Evolutionary conservation across 2,888 invertebrate genomes (phyloP).

Genomic region (Girardia tigrina): DNA sequence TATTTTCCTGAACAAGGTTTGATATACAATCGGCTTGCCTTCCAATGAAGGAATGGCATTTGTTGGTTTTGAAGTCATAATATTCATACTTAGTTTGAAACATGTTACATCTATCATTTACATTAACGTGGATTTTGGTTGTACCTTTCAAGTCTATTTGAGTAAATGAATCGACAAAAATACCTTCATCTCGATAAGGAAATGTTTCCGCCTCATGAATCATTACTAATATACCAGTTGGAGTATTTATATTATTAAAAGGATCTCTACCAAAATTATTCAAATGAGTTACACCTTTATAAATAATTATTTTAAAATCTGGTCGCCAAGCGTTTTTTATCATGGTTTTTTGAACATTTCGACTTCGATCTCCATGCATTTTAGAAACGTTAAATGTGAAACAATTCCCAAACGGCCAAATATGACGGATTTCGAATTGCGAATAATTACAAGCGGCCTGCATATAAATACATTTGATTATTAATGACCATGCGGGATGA

Average conservation of each 20-base stretch:
- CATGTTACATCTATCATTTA: slow-evolving; percentile 4
- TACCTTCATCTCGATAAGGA: slow-evolving; percentile 30
- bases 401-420: slow-evolving; percentile 35
- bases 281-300: slow-evolving; percentile 31
- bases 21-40: slow-evolving; percentile 32
- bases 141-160: slow-evolving; percentile 23
- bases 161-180: slow-evolving; percentile 29
- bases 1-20: slow-evolving; percentile 10
- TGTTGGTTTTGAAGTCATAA: slow-evolving; percentile 29
- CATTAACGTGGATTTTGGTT: slow-evolving; percentile 20
- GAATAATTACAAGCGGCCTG: not conserved
- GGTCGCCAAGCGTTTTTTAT: slow-evolving; percentile 23
- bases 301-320: slow-evolving; percentile 32
- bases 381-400: slow-evolving; percentile 29
- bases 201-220: slow-evolving; percentile 34
- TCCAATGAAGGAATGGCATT: slow-evolving; percentile 18
- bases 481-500: slow-evolving; percentile 29
- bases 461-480: slow-evolving; percentile 27
- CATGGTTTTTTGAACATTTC: slow-evolving; percentile 6
- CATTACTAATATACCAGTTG: slow-evolving; percentile 30
- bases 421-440: slow-evolving; percentile 29
- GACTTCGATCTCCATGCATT: not conserved
- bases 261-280: not conserved
- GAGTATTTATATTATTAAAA: slow-evolving; percentile 24
- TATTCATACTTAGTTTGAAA: slow-evolving; percentile 25